Evolutionary conservation across 2,113 vertebrate genomes (phyloP), one percentile per base, ranked within the genome.

Genomic region (Gracilinanus agilis): DNA sequence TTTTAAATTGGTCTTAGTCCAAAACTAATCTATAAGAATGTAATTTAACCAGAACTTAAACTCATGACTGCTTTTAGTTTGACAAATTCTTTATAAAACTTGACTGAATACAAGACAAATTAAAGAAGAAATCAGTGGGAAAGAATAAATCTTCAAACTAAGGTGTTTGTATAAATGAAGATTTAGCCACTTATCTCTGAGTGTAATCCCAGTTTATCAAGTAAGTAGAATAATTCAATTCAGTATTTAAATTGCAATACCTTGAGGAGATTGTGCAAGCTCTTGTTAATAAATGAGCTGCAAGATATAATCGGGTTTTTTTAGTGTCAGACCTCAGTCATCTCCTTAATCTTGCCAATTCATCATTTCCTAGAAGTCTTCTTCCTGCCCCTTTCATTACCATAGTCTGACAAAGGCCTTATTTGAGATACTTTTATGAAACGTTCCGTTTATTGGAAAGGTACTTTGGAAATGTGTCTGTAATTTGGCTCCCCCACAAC

Each of bases 351-450:
- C 61, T 89, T 16, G 90, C 13, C 93, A 49, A 19, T 67, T 9
- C 83, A 49, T 6, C 10, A 91, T 19, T 89, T 94, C 29, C 92
- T 58, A 40, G 67, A 93, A 91, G 55, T 54, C 67, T 2, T 40
- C 24, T 75, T 75, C 49, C 49, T 93, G 90, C 13, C 2, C 19
- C 83, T 8, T 94, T 90, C 25, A 53, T 94, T 27, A 91, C 0
- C 89, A 92, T 53, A 95, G 24, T 34, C 12, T 90, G 75, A 94
- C 44, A 96, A 91, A 94, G 40, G 34, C 93, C 88, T 34, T 49
- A 8, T 94, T 91, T 95, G 92, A 96, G 90, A 61, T 93, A 90
- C 91, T 53, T 90, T 93, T 90, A 83, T 91, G 55, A 56, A 88
- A 90, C 61, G 16, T 25, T 54, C 54, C 27, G 67, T 94, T 55